Conservation (phyloP, 2,113 vertebrate genomes). For the Clarias magur region DNA sequence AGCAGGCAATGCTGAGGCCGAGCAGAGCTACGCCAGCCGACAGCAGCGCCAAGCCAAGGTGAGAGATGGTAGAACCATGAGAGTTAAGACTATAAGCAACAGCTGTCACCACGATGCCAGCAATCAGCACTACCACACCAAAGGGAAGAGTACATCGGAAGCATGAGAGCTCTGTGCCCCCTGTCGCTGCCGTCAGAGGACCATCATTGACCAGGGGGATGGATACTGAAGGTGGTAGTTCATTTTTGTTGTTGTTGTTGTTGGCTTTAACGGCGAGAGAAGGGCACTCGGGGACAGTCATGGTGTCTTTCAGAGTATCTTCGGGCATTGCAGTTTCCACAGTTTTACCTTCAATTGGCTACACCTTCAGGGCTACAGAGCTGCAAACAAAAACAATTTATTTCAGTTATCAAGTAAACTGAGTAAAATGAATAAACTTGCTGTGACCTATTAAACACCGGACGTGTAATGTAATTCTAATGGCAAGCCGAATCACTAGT, state of each 20-base stretch:
- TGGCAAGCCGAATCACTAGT: background rate
- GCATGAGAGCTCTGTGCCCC: slow-evolving; percentile 92
- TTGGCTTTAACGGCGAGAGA: slow-evolving; percentile 60
- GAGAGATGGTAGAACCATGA: slow-evolving; percentile 94
- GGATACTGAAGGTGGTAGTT: slow-evolving; percentile 61
- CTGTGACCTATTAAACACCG: background rate
- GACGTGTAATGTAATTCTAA: background rate
- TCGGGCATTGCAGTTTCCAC: slow-evolving; percentile 77
- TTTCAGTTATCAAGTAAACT: background rate
- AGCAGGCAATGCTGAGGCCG: slow-evolving; percentile 85
- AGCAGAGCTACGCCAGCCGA: slow-evolving; percentile 84
- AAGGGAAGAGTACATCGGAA: slow-evolving; percentile 95
- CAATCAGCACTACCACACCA: slow-evolving; percentile 91
- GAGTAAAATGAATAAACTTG: background rate
- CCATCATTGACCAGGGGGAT: slow-evolving; percentile 86
- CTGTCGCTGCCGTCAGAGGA: slow-evolving; percentile 90
- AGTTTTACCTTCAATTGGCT: slow-evolving; percentile 4
- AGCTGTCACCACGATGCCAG: slow-evolving; percentile 86
- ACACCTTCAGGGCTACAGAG: background rate
- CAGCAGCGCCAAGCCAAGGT: slow-evolving; percentile 88
- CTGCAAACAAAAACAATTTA: background rate
- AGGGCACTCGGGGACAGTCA: slow-evolving; percentile 69
- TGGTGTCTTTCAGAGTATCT: slow-evolving; percentile 78
- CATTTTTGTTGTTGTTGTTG: slow-evolving; percentile 64
- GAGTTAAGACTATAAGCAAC: slow-evolving; percentile 98